These are phyloP conservation scores for Crax fasciolata DNA, from an alignment of 2,797 vertebrate genomes.

Conservation along the genomic window DNA sequence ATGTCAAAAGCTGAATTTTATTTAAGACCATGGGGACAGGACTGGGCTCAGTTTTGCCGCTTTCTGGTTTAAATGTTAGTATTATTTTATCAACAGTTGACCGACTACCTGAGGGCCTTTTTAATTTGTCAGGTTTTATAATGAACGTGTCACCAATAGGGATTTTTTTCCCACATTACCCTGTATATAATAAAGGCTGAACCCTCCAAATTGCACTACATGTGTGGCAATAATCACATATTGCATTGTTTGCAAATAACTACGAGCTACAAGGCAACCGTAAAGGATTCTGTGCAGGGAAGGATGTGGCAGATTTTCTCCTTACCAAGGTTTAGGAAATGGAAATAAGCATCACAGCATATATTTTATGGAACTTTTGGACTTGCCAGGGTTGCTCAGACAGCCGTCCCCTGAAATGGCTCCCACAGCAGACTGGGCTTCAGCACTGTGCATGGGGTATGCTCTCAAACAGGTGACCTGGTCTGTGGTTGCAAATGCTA, in stretches of 20 bases:
- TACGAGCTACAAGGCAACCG: neutral
- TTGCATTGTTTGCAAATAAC: neutral
- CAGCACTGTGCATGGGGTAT: rapidly evolving
- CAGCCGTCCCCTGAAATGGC: neutral
- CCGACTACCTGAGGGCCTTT: neutral
- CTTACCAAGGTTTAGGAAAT: neutral
- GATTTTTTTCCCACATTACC: neutral
- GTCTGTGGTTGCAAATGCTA: neutral
- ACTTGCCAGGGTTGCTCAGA: neutral
- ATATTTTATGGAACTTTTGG: neutral
- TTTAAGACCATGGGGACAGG: neutral
- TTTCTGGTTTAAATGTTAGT: neutral
- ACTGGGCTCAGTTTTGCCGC: neutral
- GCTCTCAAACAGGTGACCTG: neutral
- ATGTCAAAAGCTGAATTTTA: neutral
- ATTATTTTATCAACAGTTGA: neutral
- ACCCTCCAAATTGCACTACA: neutral
- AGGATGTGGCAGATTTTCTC: neutral
- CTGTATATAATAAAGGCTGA: neutral
- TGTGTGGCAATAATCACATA: neutral
- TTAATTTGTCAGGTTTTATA: neutral
- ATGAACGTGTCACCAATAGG: neutral
- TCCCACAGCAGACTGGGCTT: neutral
- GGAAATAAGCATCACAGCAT: neutral
- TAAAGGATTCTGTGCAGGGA: neutral